phyloP scores from a whole-genome alignment of 2,113 vertebrate species.

The Paedocypris sp. region DNA sequence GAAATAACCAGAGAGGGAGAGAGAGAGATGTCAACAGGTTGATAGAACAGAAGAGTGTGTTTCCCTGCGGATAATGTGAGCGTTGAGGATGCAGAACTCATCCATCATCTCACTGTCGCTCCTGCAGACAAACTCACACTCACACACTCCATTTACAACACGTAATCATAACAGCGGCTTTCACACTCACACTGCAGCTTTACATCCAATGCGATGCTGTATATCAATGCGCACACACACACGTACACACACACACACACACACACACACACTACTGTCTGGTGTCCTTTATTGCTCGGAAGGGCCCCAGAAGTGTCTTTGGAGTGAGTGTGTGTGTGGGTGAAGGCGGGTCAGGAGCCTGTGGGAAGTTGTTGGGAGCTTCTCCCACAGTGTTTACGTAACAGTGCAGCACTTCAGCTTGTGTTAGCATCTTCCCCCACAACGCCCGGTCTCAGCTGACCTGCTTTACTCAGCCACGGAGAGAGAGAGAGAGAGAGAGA shows the following conservation, averaged over 20 bases:
- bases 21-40: conserved; percentile 2
- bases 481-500: conserved; percentile 45
- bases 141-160: too few species aligned
- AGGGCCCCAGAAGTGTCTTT: not conserved
- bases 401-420: conserved; percentile 35
- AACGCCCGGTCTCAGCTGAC: conserved; percentile 24
- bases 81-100: not conserved
- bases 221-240: too few species aligned
- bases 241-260: not conserved
- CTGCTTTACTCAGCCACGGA: conserved; percentile 24
- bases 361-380: conserved; percentile 25
- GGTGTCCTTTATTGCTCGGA: not conserved
- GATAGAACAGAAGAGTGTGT: not conserved
- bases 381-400: conserved; percentile 36
- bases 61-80: conserved; percentile 14
- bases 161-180: too few species aligned
- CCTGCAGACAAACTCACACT: not conserved
- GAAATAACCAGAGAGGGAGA: not conserved
- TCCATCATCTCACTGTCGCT: not conserved
- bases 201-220: too few species aligned
- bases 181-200: too few species aligned
- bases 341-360: conserved; percentile 29
- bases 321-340: too few species aligned
- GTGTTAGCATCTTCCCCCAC: conserved; percentile 37
- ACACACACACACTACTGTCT: not conserved